Evolutionary conservation across 2,113 vertebrate species (phyloP).

Genomic region (Chionomys nivalis): DNA sequence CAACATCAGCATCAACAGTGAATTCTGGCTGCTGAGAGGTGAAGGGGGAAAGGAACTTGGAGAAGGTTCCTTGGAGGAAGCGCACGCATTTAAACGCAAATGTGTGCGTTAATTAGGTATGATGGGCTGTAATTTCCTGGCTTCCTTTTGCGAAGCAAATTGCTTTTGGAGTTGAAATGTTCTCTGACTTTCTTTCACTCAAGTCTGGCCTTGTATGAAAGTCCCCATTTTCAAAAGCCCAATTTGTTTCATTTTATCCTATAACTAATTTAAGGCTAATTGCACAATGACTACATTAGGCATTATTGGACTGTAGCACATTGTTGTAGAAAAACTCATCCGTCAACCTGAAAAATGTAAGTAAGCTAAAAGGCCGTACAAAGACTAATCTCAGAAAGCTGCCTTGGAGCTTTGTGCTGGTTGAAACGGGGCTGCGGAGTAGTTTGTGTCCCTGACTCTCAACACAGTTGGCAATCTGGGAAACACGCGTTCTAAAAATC

Average conservation of each 20-base stretch:
- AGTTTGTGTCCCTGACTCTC: background rate
- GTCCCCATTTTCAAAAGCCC: slow-evolving; percentile 60
- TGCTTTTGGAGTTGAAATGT: slow-evolving; percentile 36
- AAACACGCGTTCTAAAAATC: background rate
- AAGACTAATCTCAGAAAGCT: slow-evolving; percentile 46
- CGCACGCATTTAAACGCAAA: background rate
- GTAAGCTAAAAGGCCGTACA: slow-evolving; percentile 53
- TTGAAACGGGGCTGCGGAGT: accelerated
- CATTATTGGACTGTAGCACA: slow-evolving; percentile 71
- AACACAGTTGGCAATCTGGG: background rate
- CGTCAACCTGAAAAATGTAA: slow-evolving; percentile 76
- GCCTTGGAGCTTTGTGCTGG: background rate
- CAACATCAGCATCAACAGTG: background rate
- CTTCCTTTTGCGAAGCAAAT: slow-evolving; percentile 68
- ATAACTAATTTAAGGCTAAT: slow-evolving; percentile 83
- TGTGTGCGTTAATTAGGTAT: slow-evolving; percentile 45
- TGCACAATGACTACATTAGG: slow-evolving; percentile 80
- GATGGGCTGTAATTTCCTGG: slow-evolving; percentile 36
- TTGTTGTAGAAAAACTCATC: slow-evolving; percentile 78
- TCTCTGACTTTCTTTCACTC: slow-evolving; percentile 69
- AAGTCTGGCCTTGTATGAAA: slow-evolving; percentile 75
- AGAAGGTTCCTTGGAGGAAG: slow-evolving; percentile 41
- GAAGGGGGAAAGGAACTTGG: slow-evolving; percentile 9
- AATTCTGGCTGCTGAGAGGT: slow-evolving; percentile 51
- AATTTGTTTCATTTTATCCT: slow-evolving; percentile 78